These are phyloP conservation scores for Microcebus jonahi DNA, from an alignment of 2,113 vertebrate species.

Conservation along the genomic window DNA sequence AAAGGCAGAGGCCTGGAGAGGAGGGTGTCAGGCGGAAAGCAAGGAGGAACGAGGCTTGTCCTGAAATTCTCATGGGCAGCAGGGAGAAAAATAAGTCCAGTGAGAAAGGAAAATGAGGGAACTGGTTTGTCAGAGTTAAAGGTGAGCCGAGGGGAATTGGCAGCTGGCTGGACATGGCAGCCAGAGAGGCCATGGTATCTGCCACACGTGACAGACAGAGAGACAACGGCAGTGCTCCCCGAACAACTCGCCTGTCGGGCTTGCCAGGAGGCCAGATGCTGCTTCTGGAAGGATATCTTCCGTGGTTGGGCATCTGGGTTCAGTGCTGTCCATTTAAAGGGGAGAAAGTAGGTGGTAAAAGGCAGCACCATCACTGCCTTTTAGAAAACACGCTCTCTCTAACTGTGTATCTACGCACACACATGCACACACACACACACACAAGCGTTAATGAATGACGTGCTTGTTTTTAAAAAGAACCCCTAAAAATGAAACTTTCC, in stretches of 20 bases:
- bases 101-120: slow-evolving; percentile 63
- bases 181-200: slow-evolving; percentile 84
- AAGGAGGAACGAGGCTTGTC: slow-evolving; percentile 8
- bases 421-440: background rate
- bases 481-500: slow-evolving; percentile 19
- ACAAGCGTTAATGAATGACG: background rate
- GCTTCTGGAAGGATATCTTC: slow-evolving; percentile 87
- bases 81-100: slow-evolving; percentile 47
- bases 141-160: slow-evolving; percentile 84
- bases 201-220: slow-evolving; percentile 85
- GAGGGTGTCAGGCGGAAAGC: slow-evolving; percentile 31
- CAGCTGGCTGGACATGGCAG: slow-evolving; percentile 81
- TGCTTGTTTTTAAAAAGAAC: slow-evolving; percentile 45
- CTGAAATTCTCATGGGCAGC: background rate
- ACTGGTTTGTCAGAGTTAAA: slow-evolving; percentile 81
- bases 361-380: slow-evolving; percentile 68
- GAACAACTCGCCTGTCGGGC: slow-evolving; percentile 83
- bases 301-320: slow-evolving; percentile 88
- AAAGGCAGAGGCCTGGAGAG: slow-evolving; percentile 45
- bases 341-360: slow-evolving; percentile 78
- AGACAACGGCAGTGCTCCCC: slow-evolving; percentile 86
- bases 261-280: slow-evolving; percentile 91
- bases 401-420: background rate
- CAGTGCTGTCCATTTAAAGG: slow-evolving; percentile 83
- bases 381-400: slow-evolving; percentile 16